Evolutionary conservation across 1,140 invertebrate species (phyloP), one percentile per base, ranked within the genome.

Genomic region (Nebria ingens): DNA sequence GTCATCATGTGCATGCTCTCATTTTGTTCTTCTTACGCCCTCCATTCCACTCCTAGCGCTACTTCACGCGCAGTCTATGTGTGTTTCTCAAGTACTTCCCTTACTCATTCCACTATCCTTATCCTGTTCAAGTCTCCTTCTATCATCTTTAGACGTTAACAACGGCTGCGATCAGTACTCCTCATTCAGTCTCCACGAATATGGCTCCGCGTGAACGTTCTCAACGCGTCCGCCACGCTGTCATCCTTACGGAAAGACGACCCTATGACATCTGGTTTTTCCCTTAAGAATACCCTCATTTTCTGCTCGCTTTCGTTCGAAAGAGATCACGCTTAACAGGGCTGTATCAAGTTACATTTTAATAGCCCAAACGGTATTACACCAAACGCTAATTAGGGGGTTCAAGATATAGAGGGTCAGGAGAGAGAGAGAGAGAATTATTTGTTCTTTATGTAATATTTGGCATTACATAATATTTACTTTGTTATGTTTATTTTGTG

Each of bases 261-360:
- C 40, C 51, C 23, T 53, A 53, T 57, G 56, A 57, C 56, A 57
- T 57, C 56, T 57, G 56, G 50, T 25, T 53, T 53, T 53, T 57
- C 56, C 56, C 56, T 53, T 40, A 57, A 57, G 56, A 57, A 38
- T 52, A 42, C 56, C 34, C 51, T 49, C 51, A 53, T 52, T 53
- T 52, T 56, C 56, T 17, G 51, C 42, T 53, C 56, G 56, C 52
- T 57, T 53, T 52, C 19, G 29, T 45, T 45, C 17, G 40, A 9
- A 45, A 45, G 40, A 45, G 40, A 45, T 45, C 40, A 17, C 15
- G 40, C 40, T 17, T 45, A 45, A 45, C 40, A 45, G 40, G 40
- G 17, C 17, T 17, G 40, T 45, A 45, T 45, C 17, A 45, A 9
- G 25, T 34, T 34, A 9, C 25, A n/a, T 34, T 34, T 34, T n/a